Evolutionary conservation across 2,113 vertebrate species (phyloP), one percentile per base, ranked within the genome.

Genomic region (Nothocercus nigrocapillus): DNA sequence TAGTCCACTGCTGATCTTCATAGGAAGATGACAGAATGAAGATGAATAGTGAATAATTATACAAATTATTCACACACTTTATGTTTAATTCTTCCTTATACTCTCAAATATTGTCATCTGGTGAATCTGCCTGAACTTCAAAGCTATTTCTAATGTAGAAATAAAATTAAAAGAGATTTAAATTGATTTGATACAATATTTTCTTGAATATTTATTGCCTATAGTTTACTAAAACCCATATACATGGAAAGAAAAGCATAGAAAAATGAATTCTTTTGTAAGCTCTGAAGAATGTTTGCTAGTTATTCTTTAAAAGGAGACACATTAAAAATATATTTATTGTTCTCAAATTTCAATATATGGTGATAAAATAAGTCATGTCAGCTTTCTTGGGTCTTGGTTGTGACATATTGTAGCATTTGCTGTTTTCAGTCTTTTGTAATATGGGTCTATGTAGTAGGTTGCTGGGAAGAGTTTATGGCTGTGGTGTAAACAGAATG

Each of bases 1-100:
- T 69, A 44, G 56, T 70, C 16, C 27, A 36, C 63, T 88, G 34
- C 28, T 77, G 36, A 49, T 36, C 2, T 8, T 61, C 80, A 45
- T 42, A 49, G 0, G 1, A 77, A 40, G 25, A 58, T 85, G 9
- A 36, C 28, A 56, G 3, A 58, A 49, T 0, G 1, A 77, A 40
- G 25, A 53, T 82, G 7, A 36, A 58, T 28, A 34, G 79, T 77
- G 6, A 81, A 53, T 47, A 69, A 73, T 66, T 72, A 49, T 13
- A 56, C 18, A 25, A 64, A 13, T 82, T 76, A 68, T 68, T 93
- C 21, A 58, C 15, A 82, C 68, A 72, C 3, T 56, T 81, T 21
- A 36, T 40, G 38, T 2, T 32, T 72, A 38, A 17, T n/a, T 80
- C 53, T 58, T 95, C 79, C 38, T 61, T 28, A 45, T 25, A 17